A percentile compares a stretch with the other conserved stretches of the same genome.
Evolutionary conservation across 2,797 vertebrate species (phyloP).

Genomic region (Rhinella marina): DNA sequence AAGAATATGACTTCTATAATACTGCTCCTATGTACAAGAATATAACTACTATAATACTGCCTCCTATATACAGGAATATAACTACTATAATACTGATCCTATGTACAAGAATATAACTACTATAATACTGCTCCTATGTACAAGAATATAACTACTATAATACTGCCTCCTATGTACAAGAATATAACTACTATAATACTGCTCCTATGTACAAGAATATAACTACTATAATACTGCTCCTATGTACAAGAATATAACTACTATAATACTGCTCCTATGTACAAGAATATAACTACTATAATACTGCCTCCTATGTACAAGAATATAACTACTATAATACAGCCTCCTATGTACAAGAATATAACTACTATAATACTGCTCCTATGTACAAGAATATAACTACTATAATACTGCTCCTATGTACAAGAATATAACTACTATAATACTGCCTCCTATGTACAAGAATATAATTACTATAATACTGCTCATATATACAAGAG

Average conservation of each 20-base stretch:
- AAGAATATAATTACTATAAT: background rate
- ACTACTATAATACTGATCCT: constrained; percentile 1
- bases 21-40: background rate
- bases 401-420: background rate
- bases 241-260: background rate
- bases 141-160: constrained; percentile 13
- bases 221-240: background rate
- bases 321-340: constrained; percentile 20
- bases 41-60: constrained; percentile 9
- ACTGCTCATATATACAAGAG: background rate
- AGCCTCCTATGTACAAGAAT: background rate
- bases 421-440: constrained; percentile 6
- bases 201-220: background rate
- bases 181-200: background rate
- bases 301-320: constrained; percentile 3
- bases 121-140: constrained; percentile 3
- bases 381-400: constrained; percentile 13
- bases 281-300: background rate
- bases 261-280: background rate
- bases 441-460: background rate
- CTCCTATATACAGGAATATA: background rate
- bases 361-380: constrained; percentile 11
- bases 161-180: constrained; percentile 5
- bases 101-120: background rate
- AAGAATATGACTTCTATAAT: background rate